Evolutionary conservation across 2,888 invertebrate species (phyloP).

Genomic region (Campoplex capitator): DNA sequence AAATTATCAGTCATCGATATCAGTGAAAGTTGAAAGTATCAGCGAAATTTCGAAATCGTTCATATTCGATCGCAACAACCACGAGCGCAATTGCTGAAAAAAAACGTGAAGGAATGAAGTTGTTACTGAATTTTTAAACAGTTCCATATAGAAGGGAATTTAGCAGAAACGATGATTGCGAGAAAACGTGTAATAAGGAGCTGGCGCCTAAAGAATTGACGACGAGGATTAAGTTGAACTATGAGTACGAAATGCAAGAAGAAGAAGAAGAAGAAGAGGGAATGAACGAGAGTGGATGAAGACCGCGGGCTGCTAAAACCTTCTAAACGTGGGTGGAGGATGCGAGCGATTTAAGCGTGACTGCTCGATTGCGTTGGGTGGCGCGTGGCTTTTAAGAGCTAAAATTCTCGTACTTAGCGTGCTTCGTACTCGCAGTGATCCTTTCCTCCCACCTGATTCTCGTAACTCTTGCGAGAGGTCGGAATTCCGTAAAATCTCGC

Average conservation of each 20-base stretch:
- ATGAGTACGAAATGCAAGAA: constrained; percentile 30
- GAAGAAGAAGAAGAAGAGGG: constrained; percentile 67
- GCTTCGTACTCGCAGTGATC: constrained; percentile 6
- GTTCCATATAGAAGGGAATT: background rate
- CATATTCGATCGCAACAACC: too few species aligned
- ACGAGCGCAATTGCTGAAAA: background rate
- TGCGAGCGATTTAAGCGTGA: constrained; percentile 80
- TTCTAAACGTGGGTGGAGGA: constrained; percentile 80
- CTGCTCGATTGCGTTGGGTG: constrained; percentile 72
- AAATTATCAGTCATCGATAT: background rate
- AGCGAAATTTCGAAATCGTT: too few species aligned
- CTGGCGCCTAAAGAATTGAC: constrained; percentile 72
- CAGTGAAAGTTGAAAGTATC: background rate
- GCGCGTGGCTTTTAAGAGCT: constrained; percentile 67
- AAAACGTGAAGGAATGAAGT: background rate
- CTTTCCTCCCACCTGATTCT: constrained; percentile 40
- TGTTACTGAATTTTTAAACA: background rate
- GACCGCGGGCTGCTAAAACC: constrained; percentile 50
- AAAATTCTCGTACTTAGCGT: constrained; percentile 58
- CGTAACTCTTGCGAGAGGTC: constrained; percentile 50
- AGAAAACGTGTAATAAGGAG: constrained; percentile 51
- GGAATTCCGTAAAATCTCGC: constrained; percentile 83
- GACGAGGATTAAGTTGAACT: constrained; percentile 40
- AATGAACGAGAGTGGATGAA: constrained; percentile 66
- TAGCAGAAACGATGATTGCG: background rate